Percentiles rank a stretch among this genome's conserved stretches.
Conservation (phyloP, 2,797 vertebrate species). For the Artibeus jamaicensis region DNA sequence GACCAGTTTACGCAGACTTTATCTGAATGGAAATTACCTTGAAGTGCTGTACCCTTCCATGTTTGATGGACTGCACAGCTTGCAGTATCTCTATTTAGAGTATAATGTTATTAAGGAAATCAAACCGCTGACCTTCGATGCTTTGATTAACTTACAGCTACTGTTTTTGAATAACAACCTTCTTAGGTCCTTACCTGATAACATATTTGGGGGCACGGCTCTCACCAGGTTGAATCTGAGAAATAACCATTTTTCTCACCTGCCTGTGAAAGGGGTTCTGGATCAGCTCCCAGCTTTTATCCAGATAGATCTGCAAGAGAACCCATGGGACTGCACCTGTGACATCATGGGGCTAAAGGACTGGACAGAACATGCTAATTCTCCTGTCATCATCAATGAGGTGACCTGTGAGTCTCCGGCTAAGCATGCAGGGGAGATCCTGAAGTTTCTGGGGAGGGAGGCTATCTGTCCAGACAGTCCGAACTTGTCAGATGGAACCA, state of each 20-base stretch:
- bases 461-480: conserved; percentile 94
- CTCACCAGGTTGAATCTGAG: conserved; percentile 96
- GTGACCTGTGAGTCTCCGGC: conserved; percentile 96
- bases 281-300: conserved; percentile 97
- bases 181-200: conserved; percentile 92
- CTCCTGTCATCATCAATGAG: conserved; percentile 95
- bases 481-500: conserved; percentile 85
- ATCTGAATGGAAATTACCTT: conserved; percentile 98
- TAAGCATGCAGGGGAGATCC: conserved; percentile 92
- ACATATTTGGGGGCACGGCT: conserved; percentile 93
- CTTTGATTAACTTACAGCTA: conserved; percentile 94
- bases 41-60: conserved; percentile 93
- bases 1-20: conserved; percentile 94
- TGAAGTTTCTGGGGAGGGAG: conserved; percentile 94
- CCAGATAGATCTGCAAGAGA: conserved; percentile 98
- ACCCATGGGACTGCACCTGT: conserved; percentile 98
- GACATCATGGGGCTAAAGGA: conserved; percentile 95
- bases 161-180: conserved; percentile 98
- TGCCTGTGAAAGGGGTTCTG: conserved; percentile 93
- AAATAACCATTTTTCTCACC: conserved; percentile 96
- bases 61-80: conserved; percentile 92
- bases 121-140: conserved; percentile 92
- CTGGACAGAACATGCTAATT: conserved; percentile 96
- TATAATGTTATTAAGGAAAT: conserved; percentile 99
- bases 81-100: conserved; percentile 98